Conservation (phyloP, 2,113 vertebrate species). For the Bostrychus sinensis region DNA sequence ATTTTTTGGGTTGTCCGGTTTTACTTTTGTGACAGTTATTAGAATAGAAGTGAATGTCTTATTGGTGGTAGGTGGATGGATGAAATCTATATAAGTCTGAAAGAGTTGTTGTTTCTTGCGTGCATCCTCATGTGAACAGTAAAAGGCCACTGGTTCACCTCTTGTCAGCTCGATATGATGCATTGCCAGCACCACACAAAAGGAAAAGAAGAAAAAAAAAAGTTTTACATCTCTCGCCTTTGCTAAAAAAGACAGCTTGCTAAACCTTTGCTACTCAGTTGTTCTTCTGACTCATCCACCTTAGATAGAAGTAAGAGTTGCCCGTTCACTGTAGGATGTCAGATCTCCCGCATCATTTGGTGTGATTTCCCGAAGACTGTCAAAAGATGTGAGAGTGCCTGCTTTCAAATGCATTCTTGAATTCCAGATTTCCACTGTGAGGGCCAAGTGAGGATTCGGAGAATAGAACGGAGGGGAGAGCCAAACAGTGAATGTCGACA, state of each 20-base stretch:
- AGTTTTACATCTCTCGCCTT: constrained; percentile 68
- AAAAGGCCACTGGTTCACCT: constrained; percentile 66
- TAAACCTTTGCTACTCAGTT: constrained; percentile 71
- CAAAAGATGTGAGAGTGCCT: constrained; percentile 72
- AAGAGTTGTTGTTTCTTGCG: constrained; percentile 39
- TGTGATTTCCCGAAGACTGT: constrained; percentile 79
- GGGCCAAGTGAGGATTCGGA: constrained; percentile 70
- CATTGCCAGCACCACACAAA: constrained; percentile 64
- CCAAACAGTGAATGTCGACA: constrained; percentile 69
- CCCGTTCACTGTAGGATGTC: constrained; percentile 68
- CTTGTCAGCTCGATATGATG: constrained; percentile 70
- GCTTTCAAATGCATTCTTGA: constrained; percentile 67
- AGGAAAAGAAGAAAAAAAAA: constrained; percentile 62
- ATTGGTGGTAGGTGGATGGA: constrained; percentile 48
- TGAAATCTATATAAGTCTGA: constrained; percentile 54
- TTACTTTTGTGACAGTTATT: constrained; percentile 23
- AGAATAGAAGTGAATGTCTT: constrained; percentile 63
- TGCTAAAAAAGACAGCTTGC: constrained; percentile 73
- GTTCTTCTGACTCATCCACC: constrained; percentile 71
- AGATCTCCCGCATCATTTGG: constrained; percentile 71
- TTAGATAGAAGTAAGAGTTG: constrained; percentile 64
- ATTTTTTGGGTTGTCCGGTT: no score
- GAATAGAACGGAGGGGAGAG: constrained; percentile 61
- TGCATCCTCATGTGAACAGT: constrained; percentile 54
- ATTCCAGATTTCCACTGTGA: constrained; percentile 74